These are phyloP conservation scores for Coluber constrictor DNA, from an alignment of 2,797 vertebrate genomes.

Conservation along the genomic window DNA sequence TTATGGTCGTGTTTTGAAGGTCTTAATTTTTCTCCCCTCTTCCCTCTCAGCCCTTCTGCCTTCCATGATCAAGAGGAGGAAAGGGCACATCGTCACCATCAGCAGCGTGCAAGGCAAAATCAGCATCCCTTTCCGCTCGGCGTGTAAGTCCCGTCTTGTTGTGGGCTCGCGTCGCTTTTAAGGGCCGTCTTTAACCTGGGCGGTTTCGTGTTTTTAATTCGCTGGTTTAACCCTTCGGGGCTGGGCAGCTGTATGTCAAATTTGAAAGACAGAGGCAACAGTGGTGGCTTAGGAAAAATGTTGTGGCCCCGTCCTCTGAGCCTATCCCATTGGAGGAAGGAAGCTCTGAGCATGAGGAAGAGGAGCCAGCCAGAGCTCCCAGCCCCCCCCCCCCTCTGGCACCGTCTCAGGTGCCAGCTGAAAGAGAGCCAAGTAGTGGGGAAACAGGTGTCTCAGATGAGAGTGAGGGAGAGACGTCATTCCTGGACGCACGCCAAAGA, in stretches of 20 bases:
- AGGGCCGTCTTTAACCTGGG: neutral
- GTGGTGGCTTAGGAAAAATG: neutral
- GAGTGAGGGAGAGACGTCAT: too few relatives aligned
- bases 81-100: slow-evolving; percentile 87
- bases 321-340: too few relatives aligned
- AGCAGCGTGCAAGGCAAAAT: slow-evolving; percentile 96
- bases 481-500: too few relatives aligned
- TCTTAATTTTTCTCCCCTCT: slow-evolving; percentile 22
- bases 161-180: neutral
- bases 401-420: too few relatives aligned
- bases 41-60: slow-evolving; percentile 82
- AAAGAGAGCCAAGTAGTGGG: too few relatives aligned
- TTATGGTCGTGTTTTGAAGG: neutral
- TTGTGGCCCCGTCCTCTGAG: too few relatives aligned
- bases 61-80: slow-evolving; percentile 82
- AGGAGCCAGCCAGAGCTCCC: too few relatives aligned
- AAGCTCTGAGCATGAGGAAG: too few relatives aligned
- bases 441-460: too few relatives aligned
- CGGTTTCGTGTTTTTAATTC: neutral
- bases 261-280: neutral
- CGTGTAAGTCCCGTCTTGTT: slow-evolving; percentile 79
- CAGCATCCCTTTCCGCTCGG: slow-evolving; percentile 90
- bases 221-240: neutral
- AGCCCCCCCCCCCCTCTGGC: too few relatives aligned
- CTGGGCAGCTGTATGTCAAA: neutral